Evolutionary conservation across 2,888 invertebrate genomes (phyloP).

Genomic region (Cecidostiba fungosa): DNA sequence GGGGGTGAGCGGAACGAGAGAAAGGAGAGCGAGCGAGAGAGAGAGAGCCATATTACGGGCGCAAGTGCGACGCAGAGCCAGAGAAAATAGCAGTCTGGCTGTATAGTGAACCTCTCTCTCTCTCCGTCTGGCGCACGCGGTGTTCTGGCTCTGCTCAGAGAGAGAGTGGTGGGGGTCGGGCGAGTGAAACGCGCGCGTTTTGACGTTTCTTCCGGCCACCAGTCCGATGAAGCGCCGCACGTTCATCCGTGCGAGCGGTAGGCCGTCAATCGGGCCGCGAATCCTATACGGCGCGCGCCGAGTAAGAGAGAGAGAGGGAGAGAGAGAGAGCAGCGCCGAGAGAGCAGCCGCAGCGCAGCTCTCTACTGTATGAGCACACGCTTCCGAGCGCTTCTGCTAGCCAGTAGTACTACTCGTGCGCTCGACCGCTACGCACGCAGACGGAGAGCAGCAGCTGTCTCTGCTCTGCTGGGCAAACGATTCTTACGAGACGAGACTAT

Average conservation of each 20-base stretch:
- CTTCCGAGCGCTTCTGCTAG: conserved; percentile 16
- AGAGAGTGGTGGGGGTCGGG: conserved; percentile 17
- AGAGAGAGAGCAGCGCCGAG: conserved; percentile 28
- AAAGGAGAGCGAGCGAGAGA: conserved; percentile 59
- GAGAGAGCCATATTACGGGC: neutral
- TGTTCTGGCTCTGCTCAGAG: neutral
- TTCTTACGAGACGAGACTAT: neutral
- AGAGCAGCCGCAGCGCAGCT: conserved; percentile 22
- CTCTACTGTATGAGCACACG: neutral
- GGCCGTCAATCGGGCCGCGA: conserved; percentile 65
- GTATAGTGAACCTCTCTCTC: conserved; percentile 1
- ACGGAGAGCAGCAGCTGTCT: neutral
- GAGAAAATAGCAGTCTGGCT: conserved; percentile 56
- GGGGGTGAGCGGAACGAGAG: conserved; percentile 46
- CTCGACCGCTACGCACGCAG: conserved; percentile 15
- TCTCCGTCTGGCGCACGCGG: conserved; percentile 19
- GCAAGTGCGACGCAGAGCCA: conserved; percentile 42
- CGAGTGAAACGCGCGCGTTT: conserved; percentile 66
- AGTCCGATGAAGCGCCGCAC: conserved; percentile 66
- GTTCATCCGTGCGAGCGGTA: conserved; percentile 60
- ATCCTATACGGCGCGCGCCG: conserved; percentile 60
- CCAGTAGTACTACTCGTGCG: conserved; percentile 12
- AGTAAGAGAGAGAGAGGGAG: conserved; percentile 23
- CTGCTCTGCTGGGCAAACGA: neutral
- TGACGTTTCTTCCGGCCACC: conserved; percentile 68